phyloP scores from a whole-genome alignment of 92 coral and sea anemone genomes.

The Paragorgia papillata region DNA sequence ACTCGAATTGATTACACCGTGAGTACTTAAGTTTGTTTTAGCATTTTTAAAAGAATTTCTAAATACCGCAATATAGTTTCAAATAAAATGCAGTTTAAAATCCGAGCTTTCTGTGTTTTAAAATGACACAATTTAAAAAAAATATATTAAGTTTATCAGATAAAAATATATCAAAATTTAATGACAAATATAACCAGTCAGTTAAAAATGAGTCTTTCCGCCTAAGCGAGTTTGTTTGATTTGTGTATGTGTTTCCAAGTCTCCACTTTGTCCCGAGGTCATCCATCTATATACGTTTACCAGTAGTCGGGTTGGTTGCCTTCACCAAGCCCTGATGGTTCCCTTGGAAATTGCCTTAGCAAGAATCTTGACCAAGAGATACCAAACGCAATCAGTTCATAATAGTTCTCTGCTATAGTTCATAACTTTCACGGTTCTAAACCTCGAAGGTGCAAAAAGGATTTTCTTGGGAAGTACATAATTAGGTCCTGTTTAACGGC shows the following conservation, averaged over 20 bases:
- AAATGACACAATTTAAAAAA: too few relatives aligned
- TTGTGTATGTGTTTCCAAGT: not conserved
- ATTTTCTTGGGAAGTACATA: not conserved
- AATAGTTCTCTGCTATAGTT: constrained; percentile 5
- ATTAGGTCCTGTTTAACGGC: constrained; percentile 13
- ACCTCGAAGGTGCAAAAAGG: constrained; percentile 2
- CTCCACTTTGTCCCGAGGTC: not conserved
- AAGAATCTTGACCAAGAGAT: constrained; percentile 45
- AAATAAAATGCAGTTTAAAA: too few relatives aligned
- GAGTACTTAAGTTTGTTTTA: too few relatives aligned
- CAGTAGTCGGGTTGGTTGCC: constrained; percentile 34
- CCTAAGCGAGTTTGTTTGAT: constrained; percentile 3
- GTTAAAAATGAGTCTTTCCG: not conserved
- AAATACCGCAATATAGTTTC: too few relatives aligned
- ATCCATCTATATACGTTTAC: constrained; percentile 27
- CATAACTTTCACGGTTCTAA: constrained; percentile 24
- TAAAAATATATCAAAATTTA: not conserved
- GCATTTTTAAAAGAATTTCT: too few relatives aligned
- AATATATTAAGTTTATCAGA: not conserved
- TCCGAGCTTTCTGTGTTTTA: too few relatives aligned
- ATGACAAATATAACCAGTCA: not conserved
- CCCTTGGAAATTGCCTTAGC: constrained; percentile 25
- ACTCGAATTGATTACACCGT: too few relatives aligned
- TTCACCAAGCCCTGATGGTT: constrained; percentile 42
- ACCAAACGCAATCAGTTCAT: constrained; percentile 17